Percentiles rank a stretch among this genome's conserved stretches.
Conservation (phyloP, 2,797 vertebrate genomes). For the Euthynnus affinis region DNA sequence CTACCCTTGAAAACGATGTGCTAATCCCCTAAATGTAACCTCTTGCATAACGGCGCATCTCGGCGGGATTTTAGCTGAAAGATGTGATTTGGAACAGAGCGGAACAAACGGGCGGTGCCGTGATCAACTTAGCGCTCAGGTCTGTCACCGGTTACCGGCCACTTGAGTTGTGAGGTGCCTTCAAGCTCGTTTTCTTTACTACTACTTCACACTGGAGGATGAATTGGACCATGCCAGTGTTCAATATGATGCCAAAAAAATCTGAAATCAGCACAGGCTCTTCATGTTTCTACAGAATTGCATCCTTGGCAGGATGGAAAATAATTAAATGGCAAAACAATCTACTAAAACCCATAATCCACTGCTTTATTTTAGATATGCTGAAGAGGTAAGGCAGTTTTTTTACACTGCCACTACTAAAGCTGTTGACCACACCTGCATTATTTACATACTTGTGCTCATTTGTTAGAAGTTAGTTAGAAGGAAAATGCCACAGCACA, state of each 20-base stretch:
- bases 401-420: background rate
- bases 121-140: conserved; percentile 52
- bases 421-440: background rate
- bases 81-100: conserved; percentile 71
- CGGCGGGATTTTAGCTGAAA: conserved; percentile 71
- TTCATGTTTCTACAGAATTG: background rate
- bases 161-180: conserved; percentile 12
- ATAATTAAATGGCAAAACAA: conserved; percentile 3
- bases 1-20: conserved; percentile 75
- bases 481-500: background rate
- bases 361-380: too few relatives aligned
- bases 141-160: conserved; percentile 21
- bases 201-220: conserved; percentile 3
- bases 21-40: conserved; percentile 78
- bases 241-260: conserved; percentile 1
- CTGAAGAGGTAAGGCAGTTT: background rate
- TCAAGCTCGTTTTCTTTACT: conserved; percentile 3
- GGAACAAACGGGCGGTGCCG: conserved; percentile 54
- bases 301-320: conserved; percentile 10
- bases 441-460: background rate
- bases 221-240: background rate
- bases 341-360: background rate
- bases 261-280: background rate
- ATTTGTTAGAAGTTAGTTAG: background rate
- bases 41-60: conserved; percentile 78